Evolutionary conservation across 1,140 invertebrate genomes (phyloP).

Genomic region (Olivierus martensii): DNA sequence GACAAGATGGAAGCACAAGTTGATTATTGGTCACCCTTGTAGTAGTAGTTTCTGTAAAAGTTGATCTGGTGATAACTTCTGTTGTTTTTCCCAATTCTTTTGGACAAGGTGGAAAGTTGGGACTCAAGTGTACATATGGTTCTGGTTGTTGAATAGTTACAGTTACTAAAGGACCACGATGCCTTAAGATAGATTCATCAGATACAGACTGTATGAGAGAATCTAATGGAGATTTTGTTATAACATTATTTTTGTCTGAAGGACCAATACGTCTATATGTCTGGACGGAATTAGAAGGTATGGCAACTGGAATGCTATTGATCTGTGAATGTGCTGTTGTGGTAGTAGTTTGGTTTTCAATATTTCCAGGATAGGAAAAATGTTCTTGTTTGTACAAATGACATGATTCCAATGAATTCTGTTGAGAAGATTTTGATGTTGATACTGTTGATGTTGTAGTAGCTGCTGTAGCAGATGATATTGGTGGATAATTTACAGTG

Average conservation of each 20-base stretch:
- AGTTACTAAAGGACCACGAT: constrained; percentile 38
- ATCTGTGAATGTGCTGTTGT: no score
- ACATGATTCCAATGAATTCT: no score
- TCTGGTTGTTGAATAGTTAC: constrained; percentile 21
- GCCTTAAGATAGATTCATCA: constrained; percentile 4
- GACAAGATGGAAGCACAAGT: constrained; percentile 28
- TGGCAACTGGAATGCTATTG: neutral
- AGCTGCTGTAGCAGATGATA: no score
- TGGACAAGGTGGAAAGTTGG: constrained; percentile 61
- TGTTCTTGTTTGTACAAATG: no score
- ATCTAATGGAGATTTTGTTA: constrained; percentile 1
- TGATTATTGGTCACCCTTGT: constrained; percentile 83
- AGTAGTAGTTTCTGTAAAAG: constrained; percentile 83
- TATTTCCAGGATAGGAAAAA: no score
- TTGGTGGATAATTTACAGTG: no score
- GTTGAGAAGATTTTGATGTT: no score
- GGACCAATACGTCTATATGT: no score
- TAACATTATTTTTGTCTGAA: no score
- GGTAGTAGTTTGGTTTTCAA: no score
- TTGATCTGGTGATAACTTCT: constrained; percentile 85
- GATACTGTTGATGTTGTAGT: no score
- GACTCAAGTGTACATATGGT: constrained; percentile 24
- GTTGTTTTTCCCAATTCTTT: constrained; percentile 58
- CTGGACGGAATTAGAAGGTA: neutral
- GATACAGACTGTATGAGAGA: constrained; percentile 7